Base-by-base conservation (phyloP, 2,888 invertebrate genomes). In the Epinotia ramella region DNA sequence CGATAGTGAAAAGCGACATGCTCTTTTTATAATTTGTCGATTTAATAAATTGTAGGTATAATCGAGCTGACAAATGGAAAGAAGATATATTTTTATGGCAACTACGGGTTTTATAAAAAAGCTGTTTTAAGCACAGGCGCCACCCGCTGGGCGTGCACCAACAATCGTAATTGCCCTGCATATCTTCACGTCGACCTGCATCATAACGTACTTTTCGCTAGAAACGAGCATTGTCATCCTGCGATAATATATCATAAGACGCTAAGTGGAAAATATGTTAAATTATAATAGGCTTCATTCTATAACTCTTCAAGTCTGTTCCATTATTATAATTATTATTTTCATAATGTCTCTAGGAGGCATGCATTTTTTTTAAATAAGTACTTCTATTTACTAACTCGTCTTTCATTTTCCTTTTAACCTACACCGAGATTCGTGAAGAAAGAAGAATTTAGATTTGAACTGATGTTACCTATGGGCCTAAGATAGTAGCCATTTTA, bases 31-130 rank as follows among this genome's bases (percentile, higher is more conserved):
- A n/a, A n/a, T 49, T 16, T 16, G 0, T 16, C 4, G 49, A 16
- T 16, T 53, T 0, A 49, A 53, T n/a, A 66, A 33, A 2, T 68
- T 69, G 18, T 33, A 69, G 59, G 68, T 16, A 20, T 62, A 56
- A 53, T 57, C n/a, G 62, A 56, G 53, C 16, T 70, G 62, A 33
- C 33, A 62, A 46, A 46, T 13, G 59, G 46, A n/a, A 60, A 60
- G 40, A n/a, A 16, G 24, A 20, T 69, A 46, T 69, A 69, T 24
- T 5, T 46, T 24, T 59, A 57, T 44, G 57, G 40, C 44, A 57
- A 73, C 33, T 73, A 66, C 49, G 59, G 73, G 20, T 67, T 67
- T 56, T 67, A 67, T 44, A 64, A n/a, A 64, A 53, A n/a, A 57
- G 9, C 33, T 6, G 9, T 11, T 18, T 33, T 67, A 40, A 53